Evolutionary conservation across 2,888 invertebrate species (phyloP).

Genomic region (Drosophila ezoana): DNA sequence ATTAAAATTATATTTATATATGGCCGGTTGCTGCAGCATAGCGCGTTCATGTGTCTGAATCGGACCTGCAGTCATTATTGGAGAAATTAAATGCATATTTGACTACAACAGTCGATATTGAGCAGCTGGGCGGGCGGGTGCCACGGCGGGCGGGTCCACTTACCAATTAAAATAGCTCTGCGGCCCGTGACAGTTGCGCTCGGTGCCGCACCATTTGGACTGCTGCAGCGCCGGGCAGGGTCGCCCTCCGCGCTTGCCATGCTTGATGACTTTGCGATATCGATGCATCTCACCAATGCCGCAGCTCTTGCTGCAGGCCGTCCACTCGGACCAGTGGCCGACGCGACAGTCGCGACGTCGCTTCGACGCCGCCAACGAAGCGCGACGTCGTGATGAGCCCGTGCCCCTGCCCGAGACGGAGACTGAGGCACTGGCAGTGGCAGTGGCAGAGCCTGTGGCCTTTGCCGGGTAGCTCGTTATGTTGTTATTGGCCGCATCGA

Average conservation of each 20-base stretch:
- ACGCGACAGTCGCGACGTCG: constrained; percentile 90
- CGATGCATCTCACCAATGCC: constrained; percentile 95
- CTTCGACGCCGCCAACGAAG: constrained; percentile 77
- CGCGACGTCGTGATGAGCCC: constrained; percentile 82
- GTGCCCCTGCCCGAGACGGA: constrained; percentile 66
- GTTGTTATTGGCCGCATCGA: constrained; percentile 41
- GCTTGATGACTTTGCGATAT: constrained; percentile 90
- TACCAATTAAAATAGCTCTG: constrained; percentile 88
- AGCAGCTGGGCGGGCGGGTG: not conserved
- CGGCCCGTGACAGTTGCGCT: constrained; percentile 88
- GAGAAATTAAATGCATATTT: constrained; percentile 48
- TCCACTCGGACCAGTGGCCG: constrained; percentile 94
- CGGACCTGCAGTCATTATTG: constrained; percentile 57
- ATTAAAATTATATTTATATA: constrained; percentile 77
- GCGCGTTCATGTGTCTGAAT: constrained; percentile 81
- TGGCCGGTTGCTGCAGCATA: constrained; percentile 44
- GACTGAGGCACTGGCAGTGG: not conserved
- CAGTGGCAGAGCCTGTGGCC: constrained; percentile 3
- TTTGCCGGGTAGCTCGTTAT: constrained; percentile 22
- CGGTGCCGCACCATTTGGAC: constrained; percentile 95
- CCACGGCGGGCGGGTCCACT: constrained; percentile 47
- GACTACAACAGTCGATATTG: not conserved
- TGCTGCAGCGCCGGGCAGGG: constrained; percentile 93
- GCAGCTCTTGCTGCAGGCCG: constrained; percentile 94
- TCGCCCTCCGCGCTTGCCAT: constrained; percentile 91